These are phyloP conservation scores for Forpus xanthops DNA, from an alignment of 2,797 vertebrate genomes.

Conservation along the genomic window DNA sequence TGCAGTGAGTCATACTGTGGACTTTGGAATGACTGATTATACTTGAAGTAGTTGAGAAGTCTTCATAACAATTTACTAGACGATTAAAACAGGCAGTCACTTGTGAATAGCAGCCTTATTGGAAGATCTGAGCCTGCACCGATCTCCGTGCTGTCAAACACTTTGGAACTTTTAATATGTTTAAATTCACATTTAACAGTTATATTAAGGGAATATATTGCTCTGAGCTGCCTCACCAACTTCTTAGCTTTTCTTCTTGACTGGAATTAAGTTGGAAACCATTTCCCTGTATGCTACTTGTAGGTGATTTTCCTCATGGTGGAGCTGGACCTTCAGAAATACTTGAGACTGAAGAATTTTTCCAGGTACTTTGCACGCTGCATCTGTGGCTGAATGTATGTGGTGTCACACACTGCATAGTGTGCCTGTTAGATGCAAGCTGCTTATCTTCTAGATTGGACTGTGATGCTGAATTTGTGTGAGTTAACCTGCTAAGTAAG, in stretches of 20 bases:
- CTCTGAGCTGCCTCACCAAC: neutral
- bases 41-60: neutral
- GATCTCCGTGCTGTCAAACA: neutral
- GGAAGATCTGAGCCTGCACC: neutral
- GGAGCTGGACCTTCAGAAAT: neutral
- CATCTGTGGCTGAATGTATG: neutral
- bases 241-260: neutral
- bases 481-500: neutral
- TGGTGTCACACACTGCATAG: neutral
- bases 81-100: neutral
- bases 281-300: neutral
- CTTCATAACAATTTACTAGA: neutral
- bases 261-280: neutral
- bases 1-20: conserved; percentile 44
- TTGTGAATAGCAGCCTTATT: neutral
- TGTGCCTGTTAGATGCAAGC: neutral
- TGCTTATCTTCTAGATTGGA: neutral
- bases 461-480: neutral
- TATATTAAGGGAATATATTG: neutral
- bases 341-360: neutral
- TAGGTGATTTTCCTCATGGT: neutral
- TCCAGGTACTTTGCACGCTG: neutral
- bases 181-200: neutral
- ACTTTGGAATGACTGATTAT: conserved; percentile 32
- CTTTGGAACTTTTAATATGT: neutral